Conservation (phyloP, 2,888 invertebrate genomes). For the Melanotus villosus region DNA sequence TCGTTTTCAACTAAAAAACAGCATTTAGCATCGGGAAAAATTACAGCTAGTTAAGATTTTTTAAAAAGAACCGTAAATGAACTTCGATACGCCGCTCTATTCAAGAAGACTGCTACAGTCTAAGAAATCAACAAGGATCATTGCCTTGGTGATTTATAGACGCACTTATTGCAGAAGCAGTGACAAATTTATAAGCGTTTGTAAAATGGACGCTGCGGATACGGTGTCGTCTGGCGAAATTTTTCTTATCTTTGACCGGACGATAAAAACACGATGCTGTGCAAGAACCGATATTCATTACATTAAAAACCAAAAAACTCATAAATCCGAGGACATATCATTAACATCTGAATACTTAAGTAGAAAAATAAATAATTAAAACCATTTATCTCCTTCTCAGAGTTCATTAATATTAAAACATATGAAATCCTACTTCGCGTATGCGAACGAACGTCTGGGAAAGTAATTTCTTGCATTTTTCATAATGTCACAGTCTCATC, state of each 20-base stretch:
- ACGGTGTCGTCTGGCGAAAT: not conserved
- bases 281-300: too few relatives aligned
- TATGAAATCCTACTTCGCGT: conserved; percentile 9
- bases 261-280: too few relatives aligned
- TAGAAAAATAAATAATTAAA: conserved; percentile 14
- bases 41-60: conserved; percentile 13
- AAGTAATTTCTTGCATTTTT: conserved; percentile 19
- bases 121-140: conserved; percentile 32
- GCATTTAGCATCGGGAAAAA: conserved; percentile 1
- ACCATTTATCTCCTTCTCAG: conserved; percentile 7
- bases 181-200: conserved; percentile 31
- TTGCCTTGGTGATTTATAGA: conserved; percentile 32
- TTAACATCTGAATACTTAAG: not conserved
- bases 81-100: not conserved
- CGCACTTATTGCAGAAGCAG: conserved; percentile 28
- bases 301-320: too few relatives aligned
- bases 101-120: conserved; percentile 6
- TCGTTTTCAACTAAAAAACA: conserved; percentile 10
- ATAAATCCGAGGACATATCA: too few relatives aligned
- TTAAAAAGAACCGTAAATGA: conserved; percentile 6
- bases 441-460: conserved; percentile 8
- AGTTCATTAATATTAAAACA: conserved; percentile 15
- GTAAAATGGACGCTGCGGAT: conserved; percentile 16
- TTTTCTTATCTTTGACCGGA: too few relatives aligned
- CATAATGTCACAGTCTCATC: conserved; percentile 12